These are phyloP conservation scores for Phylloscopus collybita DNA, from an alignment of 2,797 vertebrate species.

Conservation along the genomic window DNA sequence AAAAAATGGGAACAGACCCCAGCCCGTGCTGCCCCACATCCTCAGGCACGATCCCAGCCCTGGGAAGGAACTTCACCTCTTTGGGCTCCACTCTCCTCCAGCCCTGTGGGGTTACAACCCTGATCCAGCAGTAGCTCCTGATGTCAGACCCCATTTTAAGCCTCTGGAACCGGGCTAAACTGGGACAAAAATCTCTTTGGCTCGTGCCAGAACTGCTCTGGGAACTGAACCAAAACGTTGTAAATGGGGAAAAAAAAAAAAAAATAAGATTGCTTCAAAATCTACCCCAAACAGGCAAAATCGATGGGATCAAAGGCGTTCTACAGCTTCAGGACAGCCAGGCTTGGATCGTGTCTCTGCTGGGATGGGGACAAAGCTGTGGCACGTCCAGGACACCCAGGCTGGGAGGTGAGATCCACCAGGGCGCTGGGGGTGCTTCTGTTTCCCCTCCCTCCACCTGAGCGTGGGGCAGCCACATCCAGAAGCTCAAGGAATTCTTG, in stretches of 20 bases:
- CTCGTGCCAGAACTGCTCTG: background rate
- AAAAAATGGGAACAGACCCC: background rate
- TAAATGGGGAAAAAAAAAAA: background rate
- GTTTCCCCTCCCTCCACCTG: background rate
- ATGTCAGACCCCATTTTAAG: background rate
- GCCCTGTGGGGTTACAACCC: rapidly evolving
- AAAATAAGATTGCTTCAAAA: background rate
- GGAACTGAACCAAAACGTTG: rapidly evolving
- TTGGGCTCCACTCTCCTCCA: background rate
- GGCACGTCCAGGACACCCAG: rapidly evolving
- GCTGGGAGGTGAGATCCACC: background rate
- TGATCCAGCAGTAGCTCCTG: background rate
- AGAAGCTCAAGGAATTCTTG: background rate
- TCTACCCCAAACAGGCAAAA: background rate
- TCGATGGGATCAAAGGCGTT: background rate
- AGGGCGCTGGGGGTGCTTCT: rapidly evolving
- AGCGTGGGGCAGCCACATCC: rapidly evolving
- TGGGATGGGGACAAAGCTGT: background rate
- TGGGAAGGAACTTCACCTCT: background rate
- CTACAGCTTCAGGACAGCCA: background rate
- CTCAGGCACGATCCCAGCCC: rapidly evolving
- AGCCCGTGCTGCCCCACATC: background rate
- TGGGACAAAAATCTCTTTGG: background rate
- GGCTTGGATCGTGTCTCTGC: rapidly evolving
- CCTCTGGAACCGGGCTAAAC: background rate